phyloP scores from a whole-genome alignment of 1,140 invertebrate species.

The Asobara japonica region DNA sequence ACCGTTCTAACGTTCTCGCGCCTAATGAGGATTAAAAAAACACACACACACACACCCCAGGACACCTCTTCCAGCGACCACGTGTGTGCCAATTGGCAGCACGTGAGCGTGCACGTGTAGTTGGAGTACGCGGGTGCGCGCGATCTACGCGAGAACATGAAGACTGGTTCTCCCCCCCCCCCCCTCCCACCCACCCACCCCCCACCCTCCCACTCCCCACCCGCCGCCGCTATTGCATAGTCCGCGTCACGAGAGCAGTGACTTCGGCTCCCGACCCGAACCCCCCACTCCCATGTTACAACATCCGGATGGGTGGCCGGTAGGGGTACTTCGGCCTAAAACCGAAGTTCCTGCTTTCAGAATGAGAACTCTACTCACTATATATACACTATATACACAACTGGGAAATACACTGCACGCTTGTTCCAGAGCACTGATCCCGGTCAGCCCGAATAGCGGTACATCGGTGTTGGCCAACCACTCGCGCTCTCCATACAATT shows the following conservation, averaged over 20 bases:
- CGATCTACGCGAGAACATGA: not conserved
- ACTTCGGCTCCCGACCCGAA: too few species aligned
- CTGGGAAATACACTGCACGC: not conserved
- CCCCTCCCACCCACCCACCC: not conserved
- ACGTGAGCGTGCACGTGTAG: slow-evolving; percentile 28
- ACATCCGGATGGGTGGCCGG: too few species aligned
- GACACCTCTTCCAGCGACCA: not conserved
- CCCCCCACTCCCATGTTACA: too few species aligned
- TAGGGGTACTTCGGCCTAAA: too few species aligned
- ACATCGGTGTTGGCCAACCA: slow-evolving; percentile 49
- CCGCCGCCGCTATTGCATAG: too few species aligned
- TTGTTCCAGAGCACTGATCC: slow-evolving; percentile 64
- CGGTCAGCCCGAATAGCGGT: slow-evolving; percentile 65
- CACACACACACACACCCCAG: not conserved
- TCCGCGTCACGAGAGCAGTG: too few species aligned
- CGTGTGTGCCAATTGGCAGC: slow-evolving; percentile 21
- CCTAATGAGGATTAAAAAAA: not conserved
- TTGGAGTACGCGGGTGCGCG: not conserved
- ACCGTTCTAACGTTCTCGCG: not conserved
- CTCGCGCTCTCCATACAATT: slow-evolving; percentile 15
- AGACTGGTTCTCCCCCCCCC: not conserved
- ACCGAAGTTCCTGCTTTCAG: too few species aligned
- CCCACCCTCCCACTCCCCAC: too few species aligned
- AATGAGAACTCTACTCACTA: too few species aligned
- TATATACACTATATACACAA: not conserved